Evolutionary conservation across 2,113 vertebrate species (phyloP).

Genomic region (Otis tarda): DNA sequence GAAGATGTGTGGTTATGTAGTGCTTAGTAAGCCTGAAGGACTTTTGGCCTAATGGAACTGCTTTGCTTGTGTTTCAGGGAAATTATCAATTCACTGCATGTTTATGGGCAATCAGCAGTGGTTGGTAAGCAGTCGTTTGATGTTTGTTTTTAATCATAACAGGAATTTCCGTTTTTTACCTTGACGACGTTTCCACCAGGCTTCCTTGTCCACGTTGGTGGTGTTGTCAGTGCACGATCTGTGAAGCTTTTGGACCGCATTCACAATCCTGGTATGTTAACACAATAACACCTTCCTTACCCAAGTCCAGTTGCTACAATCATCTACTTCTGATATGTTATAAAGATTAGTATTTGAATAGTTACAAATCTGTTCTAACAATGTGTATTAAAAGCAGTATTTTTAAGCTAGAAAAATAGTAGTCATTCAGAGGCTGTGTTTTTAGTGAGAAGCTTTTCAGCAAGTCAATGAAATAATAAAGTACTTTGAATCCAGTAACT

Average conservation of each 20-base stretch:
- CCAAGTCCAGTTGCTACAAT: neutral
- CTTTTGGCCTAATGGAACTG: neutral
- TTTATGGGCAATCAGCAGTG: neutral
- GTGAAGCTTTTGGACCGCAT: constrained; percentile 98
- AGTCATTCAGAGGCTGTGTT: neutral
- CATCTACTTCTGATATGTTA: neutral
- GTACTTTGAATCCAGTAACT: neutral
- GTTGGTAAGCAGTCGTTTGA: neutral
- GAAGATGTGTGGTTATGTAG: neutral
- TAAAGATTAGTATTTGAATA: neutral
- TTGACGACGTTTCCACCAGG: constrained; percentile 91
- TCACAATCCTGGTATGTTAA: constrained; percentile 93
- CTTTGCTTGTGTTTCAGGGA: constrained; percentile 37
- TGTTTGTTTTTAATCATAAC: constrained; percentile 1
- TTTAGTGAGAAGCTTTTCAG: neutral
- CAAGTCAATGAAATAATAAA: neutral
- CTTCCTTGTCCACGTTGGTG: constrained; percentile 93
- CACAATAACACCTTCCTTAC: neutral
- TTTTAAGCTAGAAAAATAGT: neutral
- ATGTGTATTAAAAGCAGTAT: rapidly evolving
- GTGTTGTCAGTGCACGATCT: constrained; percentile 95
- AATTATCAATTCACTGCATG: constrained; percentile 3
- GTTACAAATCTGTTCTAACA: neutral
- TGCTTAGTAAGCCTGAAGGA: neutral
- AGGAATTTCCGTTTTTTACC: constrained; percentile 99